Base-by-base conservation (phyloP, 2,888 invertebrate genomes). In the Polydesmus complanatus region DNA sequence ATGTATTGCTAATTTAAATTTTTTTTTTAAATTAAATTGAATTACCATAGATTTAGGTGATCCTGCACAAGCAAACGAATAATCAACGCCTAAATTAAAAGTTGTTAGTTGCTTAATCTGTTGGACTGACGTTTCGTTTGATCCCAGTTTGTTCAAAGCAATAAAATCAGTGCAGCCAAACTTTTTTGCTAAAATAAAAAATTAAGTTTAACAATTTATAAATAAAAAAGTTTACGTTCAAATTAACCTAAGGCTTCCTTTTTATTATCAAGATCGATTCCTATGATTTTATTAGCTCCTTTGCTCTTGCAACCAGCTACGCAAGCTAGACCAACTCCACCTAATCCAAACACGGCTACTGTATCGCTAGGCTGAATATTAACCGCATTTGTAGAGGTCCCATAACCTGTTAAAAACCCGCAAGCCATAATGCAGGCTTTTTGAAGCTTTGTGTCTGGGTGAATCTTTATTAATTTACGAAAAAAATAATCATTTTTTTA, bases 241-340 rank as follows among this genome's bases (percentile, higher is more conserved):
- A 37, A 5, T 47, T 37, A 3, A 57, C 57, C 57, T n/a, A 23
- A 25, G 2, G 57, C 57, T 57, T 57, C 57, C 26, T 48, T 37
- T n/a, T 57, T 48, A 14, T 23, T 18, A 18, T 25, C 49, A 3
- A 47, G 23, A 3, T 27, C 48, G 21, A 57, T 48, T 57, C 57
- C 57, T 22, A 57, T 57, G 18, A 57, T 57, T 48, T 57, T 37
- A 48, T 47, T 22, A 18, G 57, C 57, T 18, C 57, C 57, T 25
- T 47, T 57, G 22, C 25, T 49, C 18, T 57, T 57, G 49, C 57
- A 57, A 5, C 57, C 57, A 18, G 49, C 26, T 21, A 57, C 48
- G 25, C 37, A 25, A 19, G 57, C 57, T 3, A 57, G 23, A 14
- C 57, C 57, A 3, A 51, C 51, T 5, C 8, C n/a, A 11, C 51